Evolutionary conservation across 2,113 vertebrate genomes (phyloP).

Genomic region (Machaerirhynchus nigripectus): DNA sequence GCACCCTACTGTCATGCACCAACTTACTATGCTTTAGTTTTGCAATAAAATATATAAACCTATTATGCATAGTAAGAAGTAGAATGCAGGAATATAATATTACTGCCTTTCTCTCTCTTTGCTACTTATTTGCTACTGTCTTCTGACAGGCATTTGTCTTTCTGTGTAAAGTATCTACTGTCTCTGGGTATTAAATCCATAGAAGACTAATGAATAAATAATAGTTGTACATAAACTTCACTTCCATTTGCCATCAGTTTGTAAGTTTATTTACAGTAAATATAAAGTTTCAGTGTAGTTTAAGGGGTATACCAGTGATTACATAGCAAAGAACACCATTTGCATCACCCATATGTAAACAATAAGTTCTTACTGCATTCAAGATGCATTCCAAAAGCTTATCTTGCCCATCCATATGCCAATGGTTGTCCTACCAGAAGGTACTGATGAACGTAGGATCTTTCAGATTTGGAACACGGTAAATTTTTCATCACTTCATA

Average conservation of each 20-base stretch:
- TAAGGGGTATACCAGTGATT: neutral
- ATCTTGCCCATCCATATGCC: neutral
- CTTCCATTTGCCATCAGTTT: neutral
- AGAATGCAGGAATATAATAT: neutral
- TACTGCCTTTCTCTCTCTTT: slow-evolving; percentile 8
- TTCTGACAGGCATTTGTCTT: slow-evolving; percentile 30
- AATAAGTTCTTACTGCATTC: neutral
- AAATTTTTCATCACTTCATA: neutral
- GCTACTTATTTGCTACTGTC: neutral
- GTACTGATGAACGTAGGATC: neutral
- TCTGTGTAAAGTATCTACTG: neutral
- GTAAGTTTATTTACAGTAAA: neutral
- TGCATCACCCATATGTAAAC: neutral
- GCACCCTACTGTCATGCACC: neutral
- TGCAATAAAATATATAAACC: slow-evolving; percentile 16
- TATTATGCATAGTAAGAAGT: neutral
- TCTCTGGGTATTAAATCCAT: neutral
- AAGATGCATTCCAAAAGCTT: neutral
- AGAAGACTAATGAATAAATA: slow-evolving; percentile 34
- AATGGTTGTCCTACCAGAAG: neutral
- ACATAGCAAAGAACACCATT: neutral
- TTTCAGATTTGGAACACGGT: neutral
- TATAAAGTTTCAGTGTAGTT: neutral
- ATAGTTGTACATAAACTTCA: neutral
- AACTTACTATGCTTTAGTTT: slow-evolving; percentile 11